These are phyloP conservation scores for Sciurus vulgaris DNA, from an alignment of 2,797 vertebrate genomes.

Conservation along the genomic window DNA sequence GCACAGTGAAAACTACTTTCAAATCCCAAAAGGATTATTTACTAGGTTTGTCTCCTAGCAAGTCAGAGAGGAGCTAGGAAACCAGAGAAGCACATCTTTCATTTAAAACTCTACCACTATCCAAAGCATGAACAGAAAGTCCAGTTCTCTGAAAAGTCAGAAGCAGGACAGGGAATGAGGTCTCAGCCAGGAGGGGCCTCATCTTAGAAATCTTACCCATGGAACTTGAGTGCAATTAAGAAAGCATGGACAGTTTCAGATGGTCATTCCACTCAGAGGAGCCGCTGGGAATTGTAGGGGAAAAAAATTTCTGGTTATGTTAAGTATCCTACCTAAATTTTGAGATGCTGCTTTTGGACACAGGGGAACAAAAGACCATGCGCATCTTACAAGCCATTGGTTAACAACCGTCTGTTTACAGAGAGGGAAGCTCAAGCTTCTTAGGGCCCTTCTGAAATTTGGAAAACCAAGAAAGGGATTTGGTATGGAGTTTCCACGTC, in stretches of 20 bases:
- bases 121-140: background rate
- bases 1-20: constrained; percentile 3
- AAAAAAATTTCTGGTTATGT: background rate
- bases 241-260: background rate
- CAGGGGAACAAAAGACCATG: background rate
- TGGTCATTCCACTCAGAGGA: background rate
- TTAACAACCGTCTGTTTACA: background rate
- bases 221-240: background rate
- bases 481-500: background rate
- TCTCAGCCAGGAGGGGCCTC: background rate
- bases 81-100: background rate
- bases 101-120: background rate
- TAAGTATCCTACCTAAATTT: constrained; percentile 31
- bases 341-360: background rate
- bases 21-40: background rate
- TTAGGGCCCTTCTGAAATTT: background rate
- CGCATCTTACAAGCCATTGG: background rate
- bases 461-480: constrained; percentile 9
- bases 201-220: background rate
- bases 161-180: background rate
- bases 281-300: background rate
- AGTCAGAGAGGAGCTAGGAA: constrained; percentile 35
- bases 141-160: constrained; percentile 22
- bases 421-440: background rate
- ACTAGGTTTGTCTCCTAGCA: background rate